Evolutionary conservation across 2,113 vertebrate genomes (phyloP).

Genomic region (Oryzias curvinotus): DNA sequence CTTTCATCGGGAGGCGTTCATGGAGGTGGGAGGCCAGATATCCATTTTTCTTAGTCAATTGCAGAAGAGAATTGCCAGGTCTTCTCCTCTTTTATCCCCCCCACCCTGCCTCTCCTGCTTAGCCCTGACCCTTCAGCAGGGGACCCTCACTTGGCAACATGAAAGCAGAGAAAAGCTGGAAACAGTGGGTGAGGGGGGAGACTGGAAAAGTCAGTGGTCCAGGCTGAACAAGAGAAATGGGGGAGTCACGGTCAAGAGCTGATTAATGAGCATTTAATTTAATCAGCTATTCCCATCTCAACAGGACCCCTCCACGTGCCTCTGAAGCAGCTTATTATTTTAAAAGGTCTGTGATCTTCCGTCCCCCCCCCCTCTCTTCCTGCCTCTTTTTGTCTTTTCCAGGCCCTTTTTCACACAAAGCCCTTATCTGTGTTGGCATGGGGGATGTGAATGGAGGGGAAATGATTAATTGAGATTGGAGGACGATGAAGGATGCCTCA

Average conservation of each 20-base stretch:
- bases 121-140: slow-evolving; percentile 53
- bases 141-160: slow-evolving; percentile 40
- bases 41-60: slow-evolving; percentile 56
- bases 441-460: slow-evolving; percentile 79
- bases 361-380: slow-evolving; percentile 34
- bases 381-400: slow-evolving; percentile 47
- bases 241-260: slow-evolving; percentile 78
- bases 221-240: slow-evolving; percentile 80
- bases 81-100: slow-evolving; percentile 7
- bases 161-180: slow-evolving; percentile 1
- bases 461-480: slow-evolving; percentile 90
- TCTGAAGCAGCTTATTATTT: slow-evolving; percentile 90
- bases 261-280: slow-evolving; percentile 96
- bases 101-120: slow-evolving; percentile 37
- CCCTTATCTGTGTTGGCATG: slow-evolving; percentile 67
- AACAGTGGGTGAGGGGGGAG: not conserved
- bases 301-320: slow-evolving; percentile 78
- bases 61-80: slow-evolving; percentile 35
- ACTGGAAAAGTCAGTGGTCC: slow-evolving; percentile 63
- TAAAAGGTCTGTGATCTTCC: slow-evolving; percentile 86
- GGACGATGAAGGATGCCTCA: slow-evolving; percentile 65
- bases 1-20: slow-evolving; percentile 36
- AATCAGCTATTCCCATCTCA: slow-evolving; percentile 88
- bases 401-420: slow-evolving; percentile 43
- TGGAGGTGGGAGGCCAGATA: slow-evolving; percentile 34